phyloP scores from a whole-genome alignment of 2,888 invertebrate species.

The Melolontha melolontha region DNA sequence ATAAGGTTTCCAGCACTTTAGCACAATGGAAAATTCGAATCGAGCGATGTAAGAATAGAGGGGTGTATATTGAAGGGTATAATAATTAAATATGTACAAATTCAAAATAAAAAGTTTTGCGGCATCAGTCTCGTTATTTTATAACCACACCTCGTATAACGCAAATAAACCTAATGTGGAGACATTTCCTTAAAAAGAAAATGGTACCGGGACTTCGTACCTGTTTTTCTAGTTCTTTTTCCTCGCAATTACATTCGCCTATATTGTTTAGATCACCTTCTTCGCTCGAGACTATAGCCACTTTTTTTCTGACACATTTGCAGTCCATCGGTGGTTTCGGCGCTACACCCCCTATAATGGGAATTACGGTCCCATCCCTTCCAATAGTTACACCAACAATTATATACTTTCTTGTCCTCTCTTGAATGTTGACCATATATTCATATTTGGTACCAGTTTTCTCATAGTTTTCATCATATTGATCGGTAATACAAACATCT shows the following conservation, averaged over 20 bases:
- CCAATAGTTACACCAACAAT: slow-evolving; percentile 35
- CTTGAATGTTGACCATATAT: slow-evolving; percentile 17
- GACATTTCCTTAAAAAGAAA: not conserved
- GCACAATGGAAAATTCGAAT: too few species aligned
- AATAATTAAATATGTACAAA: too few species aligned
- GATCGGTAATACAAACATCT: slow-evolving; percentile 20
- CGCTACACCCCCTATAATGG: slow-evolving; percentile 38
- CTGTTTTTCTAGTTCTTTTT: slow-evolving; percentile 8
- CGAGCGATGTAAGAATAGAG: too few species aligned
- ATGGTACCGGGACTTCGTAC: not conserved
- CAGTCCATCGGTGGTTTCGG: not conserved
- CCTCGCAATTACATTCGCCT: slow-evolving; percentile 16
- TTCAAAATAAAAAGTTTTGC: too few species aligned
- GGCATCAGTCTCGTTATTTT: too few species aligned
- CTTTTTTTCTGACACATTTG: slow-evolving; percentile 17
- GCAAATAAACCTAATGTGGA: not conserved
- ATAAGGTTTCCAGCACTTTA: too few species aligned
- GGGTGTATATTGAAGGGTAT: too few species aligned
- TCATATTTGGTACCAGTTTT: slow-evolving; percentile 4
- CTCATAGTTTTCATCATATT: slow-evolving; percentile 24
- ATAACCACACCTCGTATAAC: too few species aligned
- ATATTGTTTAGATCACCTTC: not conserved
- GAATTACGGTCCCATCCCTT: slow-evolving; percentile 24
- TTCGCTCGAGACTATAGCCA: not conserved
- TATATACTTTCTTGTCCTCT: slow-evolving; percentile 11